These are phyloP conservation scores for Coptotermes formosanus DNA, from an alignment of 1,140 invertebrate genomes.

Conservation along the genomic window DNA sequence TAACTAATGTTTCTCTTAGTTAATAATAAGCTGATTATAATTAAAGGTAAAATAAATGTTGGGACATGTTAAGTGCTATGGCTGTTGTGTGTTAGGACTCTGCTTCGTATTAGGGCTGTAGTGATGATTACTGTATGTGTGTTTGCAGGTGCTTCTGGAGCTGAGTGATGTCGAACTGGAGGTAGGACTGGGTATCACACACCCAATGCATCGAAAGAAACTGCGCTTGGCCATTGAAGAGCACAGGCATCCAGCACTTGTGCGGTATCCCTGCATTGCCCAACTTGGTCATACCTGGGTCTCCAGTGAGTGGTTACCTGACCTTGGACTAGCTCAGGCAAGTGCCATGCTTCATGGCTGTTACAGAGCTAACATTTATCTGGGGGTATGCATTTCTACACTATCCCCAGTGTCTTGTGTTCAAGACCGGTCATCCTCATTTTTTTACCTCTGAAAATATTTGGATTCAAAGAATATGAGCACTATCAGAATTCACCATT, in stretches of 20 bases:
- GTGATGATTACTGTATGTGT: not conserved
- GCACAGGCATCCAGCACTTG: conserved; percentile 77
- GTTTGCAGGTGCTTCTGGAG: conserved; percentile 76
- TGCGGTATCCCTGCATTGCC: conserved; percentile 82
- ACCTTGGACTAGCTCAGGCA: conserved; percentile 80
- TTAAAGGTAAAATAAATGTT: not conserved
- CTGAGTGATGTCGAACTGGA: conserved; percentile 85
- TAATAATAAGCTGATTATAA: not conserved
- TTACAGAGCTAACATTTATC: no score
- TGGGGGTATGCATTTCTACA: no score
- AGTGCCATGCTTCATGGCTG: not conserved
- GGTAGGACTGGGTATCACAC: conserved; percentile 79
- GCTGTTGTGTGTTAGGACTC: not conserved
- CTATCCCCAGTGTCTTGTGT: no score
- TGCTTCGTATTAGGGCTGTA: not conserved
- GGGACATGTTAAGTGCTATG: not conserved
- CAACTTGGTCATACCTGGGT: conserved; percentile 89
- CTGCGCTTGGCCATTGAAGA: conserved; percentile 91
- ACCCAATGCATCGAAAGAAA: conserved; percentile 91
- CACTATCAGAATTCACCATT: no score
- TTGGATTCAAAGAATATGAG: no score
- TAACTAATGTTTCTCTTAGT: no score
- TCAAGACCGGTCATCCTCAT: no score
- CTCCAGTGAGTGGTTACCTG: conserved; percentile 86
- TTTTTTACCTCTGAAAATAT: no score